Conservation (phyloP, 2,888 invertebrate species). For the Adineta ricciae region DNA sequence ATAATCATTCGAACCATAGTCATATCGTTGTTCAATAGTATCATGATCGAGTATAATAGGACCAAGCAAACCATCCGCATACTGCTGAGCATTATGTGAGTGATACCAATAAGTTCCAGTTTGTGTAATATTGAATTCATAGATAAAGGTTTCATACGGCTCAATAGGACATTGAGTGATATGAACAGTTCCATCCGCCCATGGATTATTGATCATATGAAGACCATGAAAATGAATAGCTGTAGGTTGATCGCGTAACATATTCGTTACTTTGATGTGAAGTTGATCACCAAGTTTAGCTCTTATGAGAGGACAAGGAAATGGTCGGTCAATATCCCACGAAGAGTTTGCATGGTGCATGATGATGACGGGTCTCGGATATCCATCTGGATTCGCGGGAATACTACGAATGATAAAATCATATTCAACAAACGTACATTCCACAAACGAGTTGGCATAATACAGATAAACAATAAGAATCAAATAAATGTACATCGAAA, state of each 20-base stretch:
- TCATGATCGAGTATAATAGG: conserved; percentile 16
- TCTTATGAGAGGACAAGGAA: not conserved
- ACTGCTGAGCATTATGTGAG: not conserved
- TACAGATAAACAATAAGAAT: not conserved
- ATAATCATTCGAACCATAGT: not conserved
- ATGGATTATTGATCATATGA: conserved; percentile 1
- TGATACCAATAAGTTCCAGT: conserved; percentile 3
- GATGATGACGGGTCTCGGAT: not conserved
- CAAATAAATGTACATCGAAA: not conserved
- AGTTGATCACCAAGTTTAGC: not conserved
- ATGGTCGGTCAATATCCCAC: not conserved
- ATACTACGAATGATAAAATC: not conserved
- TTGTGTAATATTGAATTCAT: conserved; percentile 14
- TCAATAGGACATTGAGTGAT: conserved; percentile 1
- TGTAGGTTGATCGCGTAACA: not conserved
- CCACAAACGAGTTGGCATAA: not conserved
- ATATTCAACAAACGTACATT: not conserved
- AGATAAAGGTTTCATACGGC: not conserved
- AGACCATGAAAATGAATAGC: conserved; percentile 14
- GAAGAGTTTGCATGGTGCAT: not conserved
- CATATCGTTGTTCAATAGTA: not conserved
- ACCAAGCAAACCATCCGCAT: not conserved
- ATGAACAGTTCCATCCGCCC: not conserved
- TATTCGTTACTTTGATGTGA: not conserved
- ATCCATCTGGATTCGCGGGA: not conserved